Conservation (phyloP, 1,140 invertebrate genomes). For the Dinoponera quadriceps region DNA sequence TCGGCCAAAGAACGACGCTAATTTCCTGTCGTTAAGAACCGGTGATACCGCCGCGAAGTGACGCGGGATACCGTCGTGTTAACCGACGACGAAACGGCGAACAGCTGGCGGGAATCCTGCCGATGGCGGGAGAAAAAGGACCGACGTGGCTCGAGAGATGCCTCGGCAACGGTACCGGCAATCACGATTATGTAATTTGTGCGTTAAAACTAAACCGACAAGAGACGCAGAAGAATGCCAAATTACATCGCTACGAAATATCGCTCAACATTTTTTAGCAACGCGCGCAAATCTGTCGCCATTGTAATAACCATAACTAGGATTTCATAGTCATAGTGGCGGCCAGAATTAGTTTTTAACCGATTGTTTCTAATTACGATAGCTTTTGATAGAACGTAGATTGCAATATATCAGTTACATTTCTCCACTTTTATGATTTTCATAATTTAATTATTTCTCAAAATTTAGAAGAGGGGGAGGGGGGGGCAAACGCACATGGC, state of each 20-base stretch:
- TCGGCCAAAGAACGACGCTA: conserved; percentile 62
- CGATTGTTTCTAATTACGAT: too few relatives aligned
- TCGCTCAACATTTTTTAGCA: too few relatives aligned
- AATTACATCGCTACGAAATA: conserved; percentile 3
- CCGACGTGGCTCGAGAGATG: neutral
- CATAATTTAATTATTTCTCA: too few relatives aligned
- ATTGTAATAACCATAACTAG: too few relatives aligned
- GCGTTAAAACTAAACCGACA: conserved; percentile 33
- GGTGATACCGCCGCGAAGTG: conserved; percentile 54
- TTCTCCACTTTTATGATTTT: too few relatives aligned
- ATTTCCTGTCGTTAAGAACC: conserved; percentile 68
- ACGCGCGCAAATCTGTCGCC: too few relatives aligned
- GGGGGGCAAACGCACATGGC: too few relatives aligned
- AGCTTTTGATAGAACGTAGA: too few relatives aligned
- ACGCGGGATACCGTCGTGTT: conserved; percentile 55
- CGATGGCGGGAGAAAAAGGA: conserved; percentile 42
- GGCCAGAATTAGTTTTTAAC: too few relatives aligned
- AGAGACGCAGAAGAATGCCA: neutral
- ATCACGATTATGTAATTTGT: conserved; percentile 59
- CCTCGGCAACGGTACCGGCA: neutral
- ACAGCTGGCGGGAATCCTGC: conserved; percentile 38
- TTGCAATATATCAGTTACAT: too few relatives aligned
- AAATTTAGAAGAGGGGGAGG: too few relatives aligned
- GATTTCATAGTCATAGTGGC: too few relatives aligned
- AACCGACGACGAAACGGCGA: neutral